Evolutionary conservation across 2,113 vertebrate species (phyloP).

Genomic region (Fulica atra): DNA sequence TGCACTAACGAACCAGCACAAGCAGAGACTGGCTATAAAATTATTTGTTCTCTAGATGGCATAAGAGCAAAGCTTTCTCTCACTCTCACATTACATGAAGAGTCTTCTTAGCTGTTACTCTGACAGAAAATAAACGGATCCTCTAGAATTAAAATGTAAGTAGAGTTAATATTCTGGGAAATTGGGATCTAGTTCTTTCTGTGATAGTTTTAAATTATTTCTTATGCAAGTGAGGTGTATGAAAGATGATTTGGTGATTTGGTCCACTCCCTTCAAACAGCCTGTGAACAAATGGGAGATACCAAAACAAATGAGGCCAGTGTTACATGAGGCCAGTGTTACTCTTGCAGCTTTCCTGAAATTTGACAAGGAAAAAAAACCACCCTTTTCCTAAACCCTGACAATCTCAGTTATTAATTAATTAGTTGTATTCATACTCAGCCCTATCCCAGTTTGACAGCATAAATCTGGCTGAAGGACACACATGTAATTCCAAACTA

Average conservation of each 20-base stretch:
- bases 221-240: neutral
- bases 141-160: neutral
- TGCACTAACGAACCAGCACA: neutral
- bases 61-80: neutral
- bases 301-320: neutral
- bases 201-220: neutral
- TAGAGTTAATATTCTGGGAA: neutral
- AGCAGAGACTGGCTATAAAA: neutral
- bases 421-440: neutral
- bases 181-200: neutral
- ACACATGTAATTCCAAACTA: rapidly evolving
- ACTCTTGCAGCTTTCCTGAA: neutral
- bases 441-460: neutral
- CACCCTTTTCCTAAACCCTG: neutral
- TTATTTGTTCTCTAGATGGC: neutral
- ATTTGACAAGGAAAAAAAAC: neutral
- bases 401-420: neutral
- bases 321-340: neutral
- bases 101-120: neutral
- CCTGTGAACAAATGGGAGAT: neutral
- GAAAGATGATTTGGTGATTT: neutral
- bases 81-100: neutral
- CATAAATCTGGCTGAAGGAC: neutral
- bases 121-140: neutral
- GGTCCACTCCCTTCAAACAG: neutral